phyloP scores from a whole-genome alignment of 2,888 invertebrate species.

The Tipula unca region DNA sequence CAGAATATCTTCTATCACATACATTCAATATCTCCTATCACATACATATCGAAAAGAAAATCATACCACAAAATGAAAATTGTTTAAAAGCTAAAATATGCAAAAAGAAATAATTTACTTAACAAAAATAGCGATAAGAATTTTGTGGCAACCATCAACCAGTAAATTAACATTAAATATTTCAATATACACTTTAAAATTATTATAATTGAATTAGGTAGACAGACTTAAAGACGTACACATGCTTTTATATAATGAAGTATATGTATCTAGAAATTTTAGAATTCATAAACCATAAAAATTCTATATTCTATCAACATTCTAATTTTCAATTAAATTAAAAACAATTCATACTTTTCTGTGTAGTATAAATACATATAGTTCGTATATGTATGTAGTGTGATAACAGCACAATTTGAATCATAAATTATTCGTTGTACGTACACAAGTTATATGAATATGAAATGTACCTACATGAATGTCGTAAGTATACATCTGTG shows the following conservation, averaged over 20 bases:
- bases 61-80: not conserved
- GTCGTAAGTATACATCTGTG: not conserved
- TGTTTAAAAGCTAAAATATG: not conserved
- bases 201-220: constrained; percentile 4
- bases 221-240: not conserved
- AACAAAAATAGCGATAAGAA: not conserved
- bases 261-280: not conserved
- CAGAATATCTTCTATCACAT: not conserved
- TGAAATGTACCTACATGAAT: not conserved
- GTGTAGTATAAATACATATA: not conserved
- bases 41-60: not conserved
- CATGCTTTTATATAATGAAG: not conserved
- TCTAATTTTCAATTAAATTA: constrained; percentile 14
- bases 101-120: not conserved
- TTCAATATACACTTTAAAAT: not conserved
- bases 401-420: not conserved
- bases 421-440: not conserved
- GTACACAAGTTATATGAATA: not conserved
- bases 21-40: not conserved
- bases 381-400: not conserved
- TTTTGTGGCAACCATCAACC: not conserved
- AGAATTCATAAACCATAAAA: not conserved
- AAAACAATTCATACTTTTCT: not conserved
- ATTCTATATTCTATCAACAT: not conserved
- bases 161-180: not conserved